Base-by-base conservation (phyloP, 2,888 invertebrate genomes). In the Maniola hyperantus region DNA sequence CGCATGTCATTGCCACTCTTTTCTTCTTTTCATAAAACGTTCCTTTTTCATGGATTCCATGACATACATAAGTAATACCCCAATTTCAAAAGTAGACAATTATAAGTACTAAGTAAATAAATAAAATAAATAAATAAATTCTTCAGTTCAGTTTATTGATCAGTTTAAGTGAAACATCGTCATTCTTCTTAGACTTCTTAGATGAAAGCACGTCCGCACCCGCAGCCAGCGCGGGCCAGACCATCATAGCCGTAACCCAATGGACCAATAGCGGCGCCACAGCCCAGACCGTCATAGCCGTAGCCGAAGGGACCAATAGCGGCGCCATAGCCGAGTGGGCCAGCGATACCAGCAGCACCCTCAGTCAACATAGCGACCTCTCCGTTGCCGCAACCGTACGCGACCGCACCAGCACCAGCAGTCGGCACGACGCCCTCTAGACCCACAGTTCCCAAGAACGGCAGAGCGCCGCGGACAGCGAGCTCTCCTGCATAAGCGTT, bases 401-500 rank as follows among this genome's bases (percentile, higher is more conserved):
- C 59, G 20, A 75, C 74, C 15, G 67, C 67, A n/a, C 72, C 76
- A 15, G 70, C 68, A 4, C 77, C 78, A 59, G 64, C 71, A 8
- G 77, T 71, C 11, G 76, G 75, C 60, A 75, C 54, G 6, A 62
- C 46, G 11, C 75, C 75, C 15, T 74, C 74, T 42, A 77, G 15
- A 46, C 55, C 62, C 7, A 67, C 64, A 39, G 69, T 65, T 26
- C 69, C 64, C 33, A 69, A 65, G 58, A 69, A 69, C 26, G 69
- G 69, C 39, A 68, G 51, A 33, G 73, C 73, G 26, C 80, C 80
- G n/a, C 61, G 57, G 4, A 78, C 76, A 20, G 75, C 71, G 4
- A 83, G 59, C 4, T 68, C 63, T 0, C 83, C 83, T 48, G 76
- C 79, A 48, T 80, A 77, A 36, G 46, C 71, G 63, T 81, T 83